phyloP scores from a whole-genome alignment of 2,113 vertebrate genomes.

The Ranitomeya variabilis region DNA sequence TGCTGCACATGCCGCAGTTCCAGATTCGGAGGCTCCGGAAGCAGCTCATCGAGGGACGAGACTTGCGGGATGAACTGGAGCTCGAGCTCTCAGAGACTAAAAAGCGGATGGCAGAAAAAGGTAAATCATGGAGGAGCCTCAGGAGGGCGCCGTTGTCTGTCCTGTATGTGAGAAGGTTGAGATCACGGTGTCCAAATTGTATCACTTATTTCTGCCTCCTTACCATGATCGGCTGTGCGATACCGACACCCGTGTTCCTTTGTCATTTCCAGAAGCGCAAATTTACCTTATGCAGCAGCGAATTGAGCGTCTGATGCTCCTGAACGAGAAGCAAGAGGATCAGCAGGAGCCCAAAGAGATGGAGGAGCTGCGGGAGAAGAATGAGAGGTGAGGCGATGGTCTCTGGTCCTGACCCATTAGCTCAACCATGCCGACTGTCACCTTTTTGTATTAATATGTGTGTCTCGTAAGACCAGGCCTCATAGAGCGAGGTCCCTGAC shows the following conservation, averaged over 20 bases:
- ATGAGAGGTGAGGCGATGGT: conserved; percentile 71
- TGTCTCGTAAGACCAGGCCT: too few species aligned
- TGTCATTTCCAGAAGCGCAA: conserved; percentile 72
- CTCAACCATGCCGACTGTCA: too few species aligned
- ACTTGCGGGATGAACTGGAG: conserved; percentile 81
- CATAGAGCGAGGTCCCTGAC: too few species aligned
- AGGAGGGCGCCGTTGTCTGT: not conserved
- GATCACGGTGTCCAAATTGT: too few species aligned
- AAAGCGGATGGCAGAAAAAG: conserved; percentile 77
- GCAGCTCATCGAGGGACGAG: conserved; percentile 77
- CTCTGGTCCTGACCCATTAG: too few species aligned
- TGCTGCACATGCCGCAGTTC: conserved; percentile 89
- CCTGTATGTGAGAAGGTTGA: too few species aligned
- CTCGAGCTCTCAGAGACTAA: conserved; percentile 75
- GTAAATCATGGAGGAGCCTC: conserved; percentile 57
- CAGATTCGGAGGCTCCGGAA: conserved; percentile 82
- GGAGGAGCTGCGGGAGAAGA: conserved; percentile 78
- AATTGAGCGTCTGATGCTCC: conserved; percentile 78
- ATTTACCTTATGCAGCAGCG: conserved; percentile 81
- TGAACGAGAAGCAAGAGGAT: conserved; percentile 69
- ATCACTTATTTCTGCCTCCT: too few species aligned
- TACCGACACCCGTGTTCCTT: not conserved
- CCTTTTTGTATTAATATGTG: too few species aligned
- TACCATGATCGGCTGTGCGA: too few species aligned
- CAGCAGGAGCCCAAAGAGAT: conserved; percentile 74